A percentile compares a stretch with the other conserved stretches of the same genome.
Evolutionary conservation across 2,113 vertebrate species (phyloP).

Genomic region (Neopipo cinnamomea): DNA sequence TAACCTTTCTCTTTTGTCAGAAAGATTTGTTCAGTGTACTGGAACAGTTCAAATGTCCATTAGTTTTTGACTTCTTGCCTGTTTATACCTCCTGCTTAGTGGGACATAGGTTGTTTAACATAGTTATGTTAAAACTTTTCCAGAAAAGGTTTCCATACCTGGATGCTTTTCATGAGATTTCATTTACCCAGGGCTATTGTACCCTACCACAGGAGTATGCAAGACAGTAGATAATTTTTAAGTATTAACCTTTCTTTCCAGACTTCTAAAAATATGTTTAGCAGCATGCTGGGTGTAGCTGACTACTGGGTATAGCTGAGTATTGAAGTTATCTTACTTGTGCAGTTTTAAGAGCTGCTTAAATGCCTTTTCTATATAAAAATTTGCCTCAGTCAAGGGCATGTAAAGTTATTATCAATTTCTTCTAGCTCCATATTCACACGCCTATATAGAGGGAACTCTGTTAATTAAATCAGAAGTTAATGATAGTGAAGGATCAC

Average conservation of each 20-base stretch:
- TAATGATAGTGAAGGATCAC: not conserved
- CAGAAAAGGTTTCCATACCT: not conserved
- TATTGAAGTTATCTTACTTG: not conserved
- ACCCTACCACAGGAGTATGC: not conserved
- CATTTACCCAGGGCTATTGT: not conserved
- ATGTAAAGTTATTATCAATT: not conserved
- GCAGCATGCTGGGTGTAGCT: not conserved
- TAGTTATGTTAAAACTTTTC: not conserved
- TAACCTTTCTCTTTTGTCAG: not conserved
- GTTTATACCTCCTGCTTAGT: not conserved
- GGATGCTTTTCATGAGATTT: not conserved
- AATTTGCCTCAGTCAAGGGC: not conserved
- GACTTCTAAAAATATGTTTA: not conserved
- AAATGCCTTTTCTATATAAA: not conserved
- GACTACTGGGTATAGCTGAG: not conserved
- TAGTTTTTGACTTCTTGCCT: not conserved
- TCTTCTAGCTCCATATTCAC: not conserved
- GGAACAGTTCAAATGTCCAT: not conserved
- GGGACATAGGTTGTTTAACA: not conserved
- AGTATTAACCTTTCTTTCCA: not conserved
- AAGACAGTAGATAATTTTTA: not conserved
- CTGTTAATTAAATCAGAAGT: not conserved
- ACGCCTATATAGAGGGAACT: not conserved
- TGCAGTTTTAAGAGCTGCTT: not conserved
- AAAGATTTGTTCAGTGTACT: not conserved